A percentile compares a stretch with the other conserved stretches of the same genome.
Conservation (phyloP, 2,113 vertebrate species). For the Poecilia latipinna region DNA sequence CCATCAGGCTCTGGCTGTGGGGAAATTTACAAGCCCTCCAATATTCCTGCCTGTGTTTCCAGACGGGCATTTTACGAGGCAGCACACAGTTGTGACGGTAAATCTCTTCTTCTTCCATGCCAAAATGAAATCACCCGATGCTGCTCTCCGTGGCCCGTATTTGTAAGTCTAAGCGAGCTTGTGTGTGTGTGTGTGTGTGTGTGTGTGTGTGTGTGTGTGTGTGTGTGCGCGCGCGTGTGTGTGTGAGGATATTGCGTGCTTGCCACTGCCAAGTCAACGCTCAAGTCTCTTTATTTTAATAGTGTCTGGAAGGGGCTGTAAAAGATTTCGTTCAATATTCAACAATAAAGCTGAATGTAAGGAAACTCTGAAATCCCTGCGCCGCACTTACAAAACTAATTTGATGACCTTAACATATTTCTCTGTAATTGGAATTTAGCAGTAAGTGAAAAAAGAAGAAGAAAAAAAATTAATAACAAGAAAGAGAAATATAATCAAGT, state of each 20-base stretch:
- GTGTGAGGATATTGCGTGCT: conserved; percentile 47
- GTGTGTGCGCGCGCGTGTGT: conserved; percentile 35
- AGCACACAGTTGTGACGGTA: conserved; percentile 80
- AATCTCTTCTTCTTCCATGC: conserved; percentile 79
- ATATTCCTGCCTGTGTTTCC: conserved; percentile 89
- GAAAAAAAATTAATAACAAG: conserved; percentile 11
- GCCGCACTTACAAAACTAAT: conserved; percentile 65
- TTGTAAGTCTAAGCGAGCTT: conserved; percentile 62
- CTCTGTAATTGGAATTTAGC: conserved; percentile 62
- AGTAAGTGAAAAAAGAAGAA: conserved; percentile 46
- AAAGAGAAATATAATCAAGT: conserved; percentile 41
- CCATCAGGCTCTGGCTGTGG: conserved; percentile 85
- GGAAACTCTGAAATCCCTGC: conserved; percentile 67
- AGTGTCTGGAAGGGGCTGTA: conserved; percentile 75
- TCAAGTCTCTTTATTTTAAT: conserved; percentile 76
- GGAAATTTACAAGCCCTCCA: conserved; percentile 88
- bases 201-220: conserved; percentile 34
- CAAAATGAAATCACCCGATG: conserved; percentile 69
- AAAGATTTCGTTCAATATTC: conserved; percentile 73
- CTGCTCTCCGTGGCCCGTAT: conserved; percentile 58
- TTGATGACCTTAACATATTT: conserved; percentile 60
- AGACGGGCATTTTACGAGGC: conserved; percentile 90
- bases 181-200: conserved; percentile 24
- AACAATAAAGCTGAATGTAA: conserved; percentile 64
- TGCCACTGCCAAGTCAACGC: conserved; percentile 68